Evolutionary conservation across 2,888 invertebrate genomes (phyloP), one percentile per base, ranked within the genome.

Genomic region (Operophtera brumata): DNA sequence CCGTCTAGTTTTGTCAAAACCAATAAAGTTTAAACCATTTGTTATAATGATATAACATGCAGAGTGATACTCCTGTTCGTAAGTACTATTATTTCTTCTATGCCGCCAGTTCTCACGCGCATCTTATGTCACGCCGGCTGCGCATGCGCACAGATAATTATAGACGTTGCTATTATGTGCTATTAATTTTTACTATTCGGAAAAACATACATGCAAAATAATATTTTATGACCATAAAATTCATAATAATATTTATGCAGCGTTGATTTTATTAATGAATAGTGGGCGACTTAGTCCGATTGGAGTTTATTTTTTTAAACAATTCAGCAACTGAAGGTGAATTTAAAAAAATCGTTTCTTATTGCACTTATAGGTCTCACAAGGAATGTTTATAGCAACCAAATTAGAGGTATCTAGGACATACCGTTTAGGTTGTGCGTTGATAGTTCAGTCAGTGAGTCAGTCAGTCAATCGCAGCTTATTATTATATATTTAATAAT

Each of bases 41-140:
- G n/a, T n/a, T n/a, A n/a, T n/a, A n/a, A n/a, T 36, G 42, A 48
- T n/a, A 30, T 36, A 2, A 35, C 9, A 7, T 2, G 0, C 13
- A 7, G 9, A 10, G 37, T 10, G 12, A 25, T 6, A 4, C 20
- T n/a, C 5, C n/a, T 13, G 7, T 13, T 13, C 13, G 36, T 36
- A 10, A 13, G 10, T 13, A 36, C 12, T 36, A n/a, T 42, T 32
- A 10, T 30, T 44, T 39, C 11, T 28, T 44, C 25, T 44, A n/a
- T 32, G 43, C 11, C 12, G 13, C 3, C 30, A 39, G 72, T 77
- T 77, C 80, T 76, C 78, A 77, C 81, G 75, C 75, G 77, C 77
- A 76, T 77, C 78, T 78, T 75, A 78, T 79, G 77, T 78, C 76
- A 75, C 66, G 70, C 65, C 59, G 62, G 58, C 64, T 70, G 73